Base-by-base conservation (phyloP, 1,140 invertebrate species). In the Sesamia nonagrioides region DNA sequence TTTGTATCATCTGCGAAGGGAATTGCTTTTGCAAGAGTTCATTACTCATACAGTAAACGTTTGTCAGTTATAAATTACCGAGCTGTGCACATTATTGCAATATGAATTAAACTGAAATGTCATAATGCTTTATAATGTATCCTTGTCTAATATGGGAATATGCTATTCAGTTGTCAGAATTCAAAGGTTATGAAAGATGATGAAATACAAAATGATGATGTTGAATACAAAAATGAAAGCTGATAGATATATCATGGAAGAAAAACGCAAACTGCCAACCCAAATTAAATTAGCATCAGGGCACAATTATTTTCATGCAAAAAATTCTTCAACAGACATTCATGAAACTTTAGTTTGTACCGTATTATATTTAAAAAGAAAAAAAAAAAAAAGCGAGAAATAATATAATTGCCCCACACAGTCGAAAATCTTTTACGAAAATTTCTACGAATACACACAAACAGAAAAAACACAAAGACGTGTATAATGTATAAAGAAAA, bases 401-500 rank as follows among this genome's bases (percentile, higher is more conserved):
- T 27, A 48, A 4, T n/a, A 68, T 48, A 69, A 69, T 69, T 69
- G 42, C 18, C 6, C 21, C 21, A 69, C 42, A 48, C 66, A 48
- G 1, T 40, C 18, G 27, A 33, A 60, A 60, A 27, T 37, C 11
- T 9, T 17, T 11, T n/a, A 37, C 27, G 37, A 54, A 71, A 71
- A 54, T 48, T n/a, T 13, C n/a, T 52, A 18, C 68, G 37, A 48
- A 18, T 3, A 52, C 68, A 69, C 52, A 17, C 48, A 71, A 71
- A 71, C 21, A 9, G 13, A 6, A 66, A 48, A 27, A 48, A 69
- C 42, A 52, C 68, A 54, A 52, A 71, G 33, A 54, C 27, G 68
- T 71, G 8, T 71, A 68, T 48, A 6, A 37, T 18, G 45, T 33
- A 72, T 42, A 73, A 73, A n/a, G n/a, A n/a, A n/a, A 73, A 56